Conservation (phyloP, 2,113 vertebrate genomes). For the Lepus europaeus region DNA sequence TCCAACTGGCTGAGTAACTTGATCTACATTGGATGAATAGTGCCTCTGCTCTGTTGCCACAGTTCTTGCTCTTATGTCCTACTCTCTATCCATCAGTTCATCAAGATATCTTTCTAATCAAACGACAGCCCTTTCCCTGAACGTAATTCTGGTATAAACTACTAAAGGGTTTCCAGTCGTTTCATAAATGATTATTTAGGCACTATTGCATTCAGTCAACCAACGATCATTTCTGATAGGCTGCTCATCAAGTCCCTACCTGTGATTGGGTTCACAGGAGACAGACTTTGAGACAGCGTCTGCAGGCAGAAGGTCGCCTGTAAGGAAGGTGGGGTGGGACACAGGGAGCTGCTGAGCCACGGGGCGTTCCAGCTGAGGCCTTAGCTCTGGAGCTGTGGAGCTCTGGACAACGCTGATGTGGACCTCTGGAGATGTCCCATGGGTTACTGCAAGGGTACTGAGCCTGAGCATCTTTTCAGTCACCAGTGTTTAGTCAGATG, state of each 20-base stretch:
- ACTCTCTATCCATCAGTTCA: neutral
- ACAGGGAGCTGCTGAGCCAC: neutral
- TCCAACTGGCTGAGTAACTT: neutral
- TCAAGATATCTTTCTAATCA: neutral
- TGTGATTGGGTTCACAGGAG: neutral
- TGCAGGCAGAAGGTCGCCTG: neutral
- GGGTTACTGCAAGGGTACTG: too few relatives aligned
- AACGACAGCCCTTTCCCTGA: neutral
- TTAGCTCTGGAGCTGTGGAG: too few relatives aligned
- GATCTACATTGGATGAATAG: neutral
- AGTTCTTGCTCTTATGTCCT: neutral
- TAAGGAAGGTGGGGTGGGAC: neutral
- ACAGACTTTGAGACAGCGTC: neutral
- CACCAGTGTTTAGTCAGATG: too few relatives aligned
- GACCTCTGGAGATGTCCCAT: too few relatives aligned
- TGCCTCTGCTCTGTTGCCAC: neutral
- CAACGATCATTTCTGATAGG: neutral
- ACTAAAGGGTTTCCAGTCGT: neutral
- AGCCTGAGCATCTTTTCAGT: too few relatives aligned
- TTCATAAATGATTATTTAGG: neutral
- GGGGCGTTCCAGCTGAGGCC: too few relatives aligned
- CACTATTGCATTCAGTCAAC: neutral
- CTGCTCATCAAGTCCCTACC: neutral
- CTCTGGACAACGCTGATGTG: too few relatives aligned
- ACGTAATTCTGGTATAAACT: neutral